These are phyloP conservation scores for Bombyx mandarina DNA, from an alignment of 1,140 invertebrate species.

Conservation along the genomic window DNA sequence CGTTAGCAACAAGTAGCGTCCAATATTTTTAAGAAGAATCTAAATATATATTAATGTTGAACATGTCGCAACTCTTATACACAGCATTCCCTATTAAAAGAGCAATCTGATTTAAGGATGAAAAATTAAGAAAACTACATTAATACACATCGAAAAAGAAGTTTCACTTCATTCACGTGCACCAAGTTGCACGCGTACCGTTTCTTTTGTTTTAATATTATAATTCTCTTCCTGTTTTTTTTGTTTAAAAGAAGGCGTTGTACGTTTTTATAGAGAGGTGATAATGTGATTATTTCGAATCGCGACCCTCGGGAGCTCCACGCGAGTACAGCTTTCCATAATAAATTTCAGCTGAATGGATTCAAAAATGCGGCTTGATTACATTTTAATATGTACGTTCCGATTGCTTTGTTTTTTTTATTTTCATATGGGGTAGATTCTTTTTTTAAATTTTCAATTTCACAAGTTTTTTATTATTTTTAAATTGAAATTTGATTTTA, in stretches of 20 bases:
- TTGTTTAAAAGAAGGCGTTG: background rate
- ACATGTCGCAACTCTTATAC: too few relatives aligned
- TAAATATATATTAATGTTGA: too few relatives aligned
- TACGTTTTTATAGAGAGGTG: background rate
- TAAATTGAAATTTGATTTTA: background rate
- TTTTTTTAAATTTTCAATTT: background rate
- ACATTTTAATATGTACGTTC: constrained; percentile 8
- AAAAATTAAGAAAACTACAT: too few relatives aligned
- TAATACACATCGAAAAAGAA: too few relatives aligned
- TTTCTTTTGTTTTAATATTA: background rate
- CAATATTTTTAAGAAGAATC: too few relatives aligned
- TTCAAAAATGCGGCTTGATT: constrained; percentile 34
- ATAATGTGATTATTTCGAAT: background rate
- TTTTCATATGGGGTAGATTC: background rate
- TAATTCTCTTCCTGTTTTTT: background rate
- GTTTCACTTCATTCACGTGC: too few relatives aligned
- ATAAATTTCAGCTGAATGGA: constrained; percentile 34
- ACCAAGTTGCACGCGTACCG: too few relatives aligned
- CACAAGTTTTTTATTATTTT: background rate
- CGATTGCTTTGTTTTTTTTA: background rate
- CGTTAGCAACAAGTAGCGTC: too few relatives aligned
- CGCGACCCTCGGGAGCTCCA: constrained; percentile 1
- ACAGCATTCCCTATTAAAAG: too few relatives aligned
- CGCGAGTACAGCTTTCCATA: constrained; percentile 15
- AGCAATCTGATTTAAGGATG: too few relatives aligned